Conservation (phyloP, 2,888 invertebrate genomes). For the Cheilosia scutellata region DNA sequence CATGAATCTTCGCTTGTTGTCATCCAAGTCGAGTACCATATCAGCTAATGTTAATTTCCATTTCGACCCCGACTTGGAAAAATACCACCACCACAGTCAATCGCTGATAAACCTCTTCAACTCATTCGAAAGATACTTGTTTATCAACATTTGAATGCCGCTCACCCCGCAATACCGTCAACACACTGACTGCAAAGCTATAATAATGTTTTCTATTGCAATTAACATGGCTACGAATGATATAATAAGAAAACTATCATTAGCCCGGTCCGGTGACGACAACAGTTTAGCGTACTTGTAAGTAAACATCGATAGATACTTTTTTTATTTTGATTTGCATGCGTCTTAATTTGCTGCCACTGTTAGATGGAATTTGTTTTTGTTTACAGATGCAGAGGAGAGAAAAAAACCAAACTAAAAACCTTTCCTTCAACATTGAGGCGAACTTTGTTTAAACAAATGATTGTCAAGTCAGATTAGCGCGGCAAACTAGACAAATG, state of each 20-base stretch:
- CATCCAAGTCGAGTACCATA: background rate
- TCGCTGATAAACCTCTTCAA: conserved; percentile 4
- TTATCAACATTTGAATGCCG: background rate
- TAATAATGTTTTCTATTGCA: conserved; percentile 12
- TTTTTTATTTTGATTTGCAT: background rate
- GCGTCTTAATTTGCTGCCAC: background rate
- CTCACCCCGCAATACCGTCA: background rate
- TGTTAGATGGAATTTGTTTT: background rate
- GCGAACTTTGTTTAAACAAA: background rate
- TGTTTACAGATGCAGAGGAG: background rate
- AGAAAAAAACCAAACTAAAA: background rate
- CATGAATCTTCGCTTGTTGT: background rate
- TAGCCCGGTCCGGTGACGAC: background rate
- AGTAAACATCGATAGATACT: background rate
- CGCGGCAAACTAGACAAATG: background rate
- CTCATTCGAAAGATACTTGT: conserved; percentile 12
- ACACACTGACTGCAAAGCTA: background rate
- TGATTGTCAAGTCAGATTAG: background rate
- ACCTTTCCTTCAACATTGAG: background rate
- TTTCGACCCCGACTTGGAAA: conserved; percentile 11
- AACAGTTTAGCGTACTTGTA: background rate
- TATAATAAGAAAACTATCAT: background rate
- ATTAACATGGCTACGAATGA: background rate
- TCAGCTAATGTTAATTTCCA: conserved; percentile 17
- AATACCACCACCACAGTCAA: background rate